These are phyloP conservation scores for Ormyrus thymus DNA, from an alignment of 2,888 invertebrate species.

Conservation along the genomic window DNA sequence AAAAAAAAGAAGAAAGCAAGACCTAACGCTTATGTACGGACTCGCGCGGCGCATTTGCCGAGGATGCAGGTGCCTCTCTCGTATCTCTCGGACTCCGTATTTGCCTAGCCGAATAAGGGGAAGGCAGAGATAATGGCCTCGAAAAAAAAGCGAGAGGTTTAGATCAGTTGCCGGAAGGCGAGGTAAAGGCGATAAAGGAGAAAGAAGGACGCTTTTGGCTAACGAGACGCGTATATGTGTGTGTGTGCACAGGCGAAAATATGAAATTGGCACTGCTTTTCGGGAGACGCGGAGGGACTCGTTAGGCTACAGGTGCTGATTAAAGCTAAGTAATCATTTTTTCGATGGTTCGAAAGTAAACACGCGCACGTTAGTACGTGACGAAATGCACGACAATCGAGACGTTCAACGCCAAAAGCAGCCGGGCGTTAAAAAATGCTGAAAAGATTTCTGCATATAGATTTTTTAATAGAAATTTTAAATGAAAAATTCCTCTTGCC, in stretches of 20 bases:
- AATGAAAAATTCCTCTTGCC: background rate
- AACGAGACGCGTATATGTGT: background rate
- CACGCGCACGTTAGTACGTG: slow-evolving; percentile 62
- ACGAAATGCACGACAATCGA: slow-evolving; percentile 70
- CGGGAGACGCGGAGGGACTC: slow-evolving; percentile 39
- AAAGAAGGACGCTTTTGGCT: background rate
- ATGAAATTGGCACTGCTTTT: slow-evolving; percentile 19
- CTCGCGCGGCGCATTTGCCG: slow-evolving; percentile 3
- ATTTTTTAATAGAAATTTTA: too few species aligned
- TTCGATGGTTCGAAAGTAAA: slow-evolving; percentile 35
- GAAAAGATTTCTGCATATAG: too few species aligned
- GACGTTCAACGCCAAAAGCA: slow-evolving; percentile 63
- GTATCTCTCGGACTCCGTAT: slow-evolving; percentile 49
- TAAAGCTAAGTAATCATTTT: slow-evolving; percentile 67
- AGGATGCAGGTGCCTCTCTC: slow-evolving; percentile 50
- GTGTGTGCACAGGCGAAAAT: background rate
- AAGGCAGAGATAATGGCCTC: slow-evolving; percentile 3
- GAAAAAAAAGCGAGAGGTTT: background rate
- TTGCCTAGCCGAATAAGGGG: slow-evolving; percentile 53
- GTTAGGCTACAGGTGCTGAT: slow-evolving; percentile 63
- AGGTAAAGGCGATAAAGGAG: background rate
- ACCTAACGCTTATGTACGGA: background rate
- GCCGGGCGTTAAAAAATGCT: background rate
- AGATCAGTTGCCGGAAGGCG: background rate
- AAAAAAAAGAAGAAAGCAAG: slow-evolving; percentile 1